Percentiles rank a stretch among this genome's conserved stretches.
phyloP scores from a whole-genome alignment of 2,888 invertebrate genomes.

The Pyrgus malvae region DNA sequence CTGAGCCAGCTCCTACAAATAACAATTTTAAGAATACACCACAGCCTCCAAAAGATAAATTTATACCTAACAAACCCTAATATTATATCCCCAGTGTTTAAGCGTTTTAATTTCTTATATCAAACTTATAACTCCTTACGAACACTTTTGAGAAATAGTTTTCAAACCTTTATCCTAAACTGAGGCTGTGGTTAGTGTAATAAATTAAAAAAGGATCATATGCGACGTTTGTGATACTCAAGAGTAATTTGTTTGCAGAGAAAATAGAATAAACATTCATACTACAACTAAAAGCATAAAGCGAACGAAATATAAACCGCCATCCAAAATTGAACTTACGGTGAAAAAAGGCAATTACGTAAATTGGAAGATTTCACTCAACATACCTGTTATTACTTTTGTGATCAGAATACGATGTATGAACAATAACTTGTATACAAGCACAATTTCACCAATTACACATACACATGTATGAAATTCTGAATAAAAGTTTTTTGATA shows the following conservation, averaged over 20 bases:
- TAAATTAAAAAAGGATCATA: background rate
- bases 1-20: background rate
- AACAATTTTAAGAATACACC: background rate
- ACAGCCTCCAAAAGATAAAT: background rate
- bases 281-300: background rate
- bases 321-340: background rate
- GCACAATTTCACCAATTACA: too few species aligned
- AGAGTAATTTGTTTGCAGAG: background rate
- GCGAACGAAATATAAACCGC: constrained; percentile 1
- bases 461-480: too few species aligned
- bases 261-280: background rate
- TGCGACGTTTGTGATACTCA: constrained; percentile 5
- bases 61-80: background rate
- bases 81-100: background rate
- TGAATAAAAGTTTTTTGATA: too few species aligned
- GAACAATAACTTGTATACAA: too few species aligned
- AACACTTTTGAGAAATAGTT: too few species aligned
- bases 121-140: too few species aligned
- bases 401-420: too few species aligned
- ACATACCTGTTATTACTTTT: too few species aligned
- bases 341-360: too few species aligned
- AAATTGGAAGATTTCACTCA: too few species aligned
- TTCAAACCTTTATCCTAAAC: too few species aligned
- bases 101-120: background rate
- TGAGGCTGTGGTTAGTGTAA: background rate